A percentile compares a stretch with the other conserved stretches of the same genome.
These are phyloP conservation scores for Capitulum mitella DNA, from an alignment of 2,888 invertebrate genomes.

Conservation along the genomic window DNA sequence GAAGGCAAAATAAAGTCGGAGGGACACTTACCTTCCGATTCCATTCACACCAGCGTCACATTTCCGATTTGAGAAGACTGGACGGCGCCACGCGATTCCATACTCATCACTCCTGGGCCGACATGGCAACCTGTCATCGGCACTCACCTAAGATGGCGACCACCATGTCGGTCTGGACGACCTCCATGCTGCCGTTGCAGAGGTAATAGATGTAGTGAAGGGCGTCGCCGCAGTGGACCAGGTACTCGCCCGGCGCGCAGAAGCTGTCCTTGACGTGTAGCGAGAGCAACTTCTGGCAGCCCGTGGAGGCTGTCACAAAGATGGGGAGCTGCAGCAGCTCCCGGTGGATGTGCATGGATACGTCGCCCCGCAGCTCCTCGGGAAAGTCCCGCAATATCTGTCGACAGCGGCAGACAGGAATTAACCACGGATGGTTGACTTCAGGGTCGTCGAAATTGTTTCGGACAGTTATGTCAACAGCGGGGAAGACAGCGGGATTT, in stretches of 20 bases:
- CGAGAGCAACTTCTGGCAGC: slow-evolving; percentile 84
- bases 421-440: too few relatives aligned
- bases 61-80: too few relatives aligned
- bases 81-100: too few relatives aligned
- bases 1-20: too few relatives aligned
- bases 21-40: too few relatives aligned
- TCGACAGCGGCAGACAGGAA: too few relatives aligned
- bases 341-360: slow-evolving; percentile 89
- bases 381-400: slow-evolving; percentile 93
- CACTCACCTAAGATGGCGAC: slow-evolving; percentile 86
- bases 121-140: too few relatives aligned
- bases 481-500: too few relatives aligned
- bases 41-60: too few relatives aligned
- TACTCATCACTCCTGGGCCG: too few relatives aligned
- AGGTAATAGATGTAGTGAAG: slow-evolving; percentile 89
- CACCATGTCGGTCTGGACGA: slow-evolving; percentile 91
- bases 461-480: too few relatives aligned
- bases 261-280: slow-evolving; percentile 89
- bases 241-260: slow-evolving; percentile 90
- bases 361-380: slow-evolving; percentile 88
- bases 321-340: slow-evolving; percentile 90
- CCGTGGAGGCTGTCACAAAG: slow-evolving; percentile 89
- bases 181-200: slow-evolving; percentile 96
- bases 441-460: too few relatives aligned
- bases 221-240: slow-evolving; percentile 90